A percentile compares a stretch with the other conserved stretches of the same genome.
phyloP scores from a whole-genome alignment of 1,140 invertebrate genomes.

The Drosophila ohnishii region DNA sequence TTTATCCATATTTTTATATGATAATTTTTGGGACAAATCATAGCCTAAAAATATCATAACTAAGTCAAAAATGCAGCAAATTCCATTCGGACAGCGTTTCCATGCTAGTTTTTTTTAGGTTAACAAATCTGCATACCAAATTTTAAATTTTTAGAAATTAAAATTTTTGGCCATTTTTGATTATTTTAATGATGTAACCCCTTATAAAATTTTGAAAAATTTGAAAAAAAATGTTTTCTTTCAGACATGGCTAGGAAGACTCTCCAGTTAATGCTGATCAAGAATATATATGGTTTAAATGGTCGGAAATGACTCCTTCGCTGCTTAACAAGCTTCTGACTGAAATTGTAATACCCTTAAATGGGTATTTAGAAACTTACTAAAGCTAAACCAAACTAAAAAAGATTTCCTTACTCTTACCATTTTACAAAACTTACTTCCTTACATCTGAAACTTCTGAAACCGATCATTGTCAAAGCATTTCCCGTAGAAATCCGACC shows the following conservation, averaged over 20 bases:
- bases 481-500: slow-evolving; percentile 43
- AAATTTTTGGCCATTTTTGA: not conserved
- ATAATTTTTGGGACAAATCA: not conserved
- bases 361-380: not conserved
- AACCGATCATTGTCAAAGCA: slow-evolving; percentile 30
- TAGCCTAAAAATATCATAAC: not conserved
- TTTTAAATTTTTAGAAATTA: not conserved
- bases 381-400: not conserved
- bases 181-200: not conserved
- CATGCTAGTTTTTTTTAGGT: not conserved
- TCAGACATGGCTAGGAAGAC: not conserved
- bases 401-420: not conserved
- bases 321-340: not conserved
- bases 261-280: not conserved
- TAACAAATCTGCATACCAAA: not conserved
- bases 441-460: slow-evolving; percentile 5
- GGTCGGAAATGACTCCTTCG: not conserved
- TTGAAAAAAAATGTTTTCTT: not conserved
- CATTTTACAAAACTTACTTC: slow-evolving; percentile 10
- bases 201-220: not conserved
- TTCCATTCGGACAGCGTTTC: not conserved
- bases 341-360: not conserved
- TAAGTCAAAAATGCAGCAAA: no score
- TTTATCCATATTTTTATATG: not conserved
- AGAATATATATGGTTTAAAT: not conserved